phyloP scores from a whole-genome alignment of 1,140 invertebrate species.

The Magallana angulata region DNA sequence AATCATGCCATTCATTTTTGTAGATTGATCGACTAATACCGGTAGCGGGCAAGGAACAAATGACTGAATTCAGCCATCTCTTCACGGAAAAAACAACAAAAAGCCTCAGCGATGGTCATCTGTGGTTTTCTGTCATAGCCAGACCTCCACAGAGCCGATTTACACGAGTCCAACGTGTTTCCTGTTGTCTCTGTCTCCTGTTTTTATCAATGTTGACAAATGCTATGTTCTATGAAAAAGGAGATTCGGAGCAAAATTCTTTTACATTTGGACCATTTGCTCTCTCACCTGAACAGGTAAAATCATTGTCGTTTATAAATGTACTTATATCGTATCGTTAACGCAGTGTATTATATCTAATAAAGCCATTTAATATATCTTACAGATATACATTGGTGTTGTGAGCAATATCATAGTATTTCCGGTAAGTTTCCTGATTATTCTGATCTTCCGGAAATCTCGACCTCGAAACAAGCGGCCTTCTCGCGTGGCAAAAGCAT shows the following conservation, averaged over 20 bases:
- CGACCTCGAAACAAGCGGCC: constrained; percentile 76
- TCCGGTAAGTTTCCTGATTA: constrained; percentile 81
- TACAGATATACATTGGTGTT: constrained; percentile 78
- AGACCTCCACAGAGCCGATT: constrained; percentile 81
- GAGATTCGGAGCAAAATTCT: constrained; percentile 67
- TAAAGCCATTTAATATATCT: constrained; percentile 27
- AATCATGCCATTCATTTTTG: not conserved
- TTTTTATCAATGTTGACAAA: constrained; percentile 82
- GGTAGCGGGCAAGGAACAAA: constrained; percentile 80
- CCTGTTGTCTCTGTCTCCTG: constrained; percentile 82
- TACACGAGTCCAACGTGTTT: constrained; percentile 81
- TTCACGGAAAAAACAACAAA: constrained; percentile 80
- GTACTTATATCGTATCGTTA: no score
- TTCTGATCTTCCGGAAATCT: constrained; percentile 80
- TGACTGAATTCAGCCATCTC: constrained; percentile 80
- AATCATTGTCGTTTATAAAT: not conserved
- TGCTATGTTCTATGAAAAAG: constrained; percentile 82
- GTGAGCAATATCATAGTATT: constrained; percentile 80
- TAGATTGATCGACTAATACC: constrained; percentile 82
- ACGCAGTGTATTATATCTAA: no score
- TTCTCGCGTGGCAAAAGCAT: constrained; percentile 77
- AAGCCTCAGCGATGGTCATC: constrained; percentile 82
- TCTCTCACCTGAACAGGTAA: constrained; percentile 79
- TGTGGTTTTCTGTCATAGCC: constrained; percentile 83
- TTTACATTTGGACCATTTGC: constrained; percentile 81